Base-by-base conservation (phyloP, 1,140 invertebrate genomes). In the Colletes latitarsis region DNA sequence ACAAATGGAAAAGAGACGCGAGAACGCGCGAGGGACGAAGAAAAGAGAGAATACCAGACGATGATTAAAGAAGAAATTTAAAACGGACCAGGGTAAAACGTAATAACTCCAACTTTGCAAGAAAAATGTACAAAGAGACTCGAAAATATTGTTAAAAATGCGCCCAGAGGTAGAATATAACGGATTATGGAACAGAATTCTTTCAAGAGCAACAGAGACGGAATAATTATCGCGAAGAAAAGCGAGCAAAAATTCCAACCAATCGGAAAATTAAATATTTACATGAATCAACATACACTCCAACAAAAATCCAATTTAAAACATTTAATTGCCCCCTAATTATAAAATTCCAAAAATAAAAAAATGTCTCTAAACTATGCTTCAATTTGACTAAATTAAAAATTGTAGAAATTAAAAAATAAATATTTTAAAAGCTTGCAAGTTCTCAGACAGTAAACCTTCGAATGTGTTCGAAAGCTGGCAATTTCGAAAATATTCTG, bases 231-330 rank as follows among this genome's bases (percentile, higher is more conserved):
- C 30, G 30, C 30, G 30, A 30, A 30, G 30, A 10, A 15, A 64
- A 0, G 3, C 4, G 2, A 14, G 30, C 30, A 3, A 19, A 9
- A n/a, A 72, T 72, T 77, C 67, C 39, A 60, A 41, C 0, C 19
- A 49, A 55, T 72, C 62, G 55, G 70, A 52, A 64, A 73, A 69
- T 41, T 55, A 70, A 83, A 83, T 82, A 58, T 74, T 73, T 55
- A 64, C 10, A 49, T 62, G 82, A 77, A 88, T 88, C 86, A 89
- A 81, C 77, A 75, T 71, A 2, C 73, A 81, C 80, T 89, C 84
- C 84, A 85, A 88, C 88, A 81, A 89, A 87, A 55, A 30, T 57
- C 72, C 52, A 21, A 64, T 82, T 43, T 78, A 79, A 84, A 78
- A 70, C 58, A 76, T 43, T 43, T 43, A 9, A 43, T 43, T 6